Evolutionary conservation across 1,140 invertebrate genomes (phyloP), one percentile per base, ranked within the genome.

Genomic region (Glossosoma conforme): DNA sequence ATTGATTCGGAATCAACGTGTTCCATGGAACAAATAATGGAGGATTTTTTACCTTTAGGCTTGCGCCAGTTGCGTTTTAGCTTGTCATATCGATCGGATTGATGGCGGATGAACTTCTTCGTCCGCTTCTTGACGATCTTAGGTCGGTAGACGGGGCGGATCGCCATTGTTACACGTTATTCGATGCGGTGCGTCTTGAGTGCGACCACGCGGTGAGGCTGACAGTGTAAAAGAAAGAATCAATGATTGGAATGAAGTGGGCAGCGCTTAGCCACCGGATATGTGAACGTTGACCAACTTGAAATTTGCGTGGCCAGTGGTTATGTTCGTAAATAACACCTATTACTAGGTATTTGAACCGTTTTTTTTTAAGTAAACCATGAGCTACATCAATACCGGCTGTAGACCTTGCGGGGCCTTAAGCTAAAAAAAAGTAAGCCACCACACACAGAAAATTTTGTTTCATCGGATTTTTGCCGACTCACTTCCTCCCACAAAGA

Each of bases 21-120:
- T n/a, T n/a, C n/a, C n/a, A n/a, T n/a, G n/a, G n/a, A n/a, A n/a
- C n/a, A n/a, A n/a, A n/a, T n/a, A n/a, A n/a, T n/a, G n/a, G n/a
- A n/a, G n/a, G n/a, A n/a, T n/a, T n/a, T n/a, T n/a, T n/a, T 65
- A 74, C 72, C 78, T 74, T 78, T 80, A 14, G 78, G 78, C 66
- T 80, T 80, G 63, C 78, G 76, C 78, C 78, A 80, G 74, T 79
- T 80, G 53, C 77, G 69, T 67, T 79, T 94, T 46, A 98, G 77
- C 78, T 96, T 96, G 54, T 83, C 85, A 89, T 97, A 98, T 65
- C 94, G 82, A 74, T 98, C 94, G 67, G 89, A 93, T 72, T 98
- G 94, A 75, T 98, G 94, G 54, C 95, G 83, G 62, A 91, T 93
- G 73, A 98, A 98, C 70, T 90, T 90, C 78, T 97, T 97, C 36